Evolutionary conservation across 2,797 vertebrate genomes (phyloP).

Genomic region (Bufotes viridis): DNA sequence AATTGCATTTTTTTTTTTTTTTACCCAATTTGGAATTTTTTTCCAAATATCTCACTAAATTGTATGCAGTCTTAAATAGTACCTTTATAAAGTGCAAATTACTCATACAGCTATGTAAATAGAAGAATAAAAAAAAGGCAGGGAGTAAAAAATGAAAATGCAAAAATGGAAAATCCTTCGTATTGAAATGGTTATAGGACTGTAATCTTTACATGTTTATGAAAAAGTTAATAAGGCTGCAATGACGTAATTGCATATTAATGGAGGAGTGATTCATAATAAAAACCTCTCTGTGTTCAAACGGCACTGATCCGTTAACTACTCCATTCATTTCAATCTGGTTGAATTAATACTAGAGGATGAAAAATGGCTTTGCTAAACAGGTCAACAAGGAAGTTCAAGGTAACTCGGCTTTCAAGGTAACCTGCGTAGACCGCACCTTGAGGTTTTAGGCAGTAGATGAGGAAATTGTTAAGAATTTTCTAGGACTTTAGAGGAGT

Average conservation of each 20-base stretch:
- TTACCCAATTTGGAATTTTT: too few relatives aligned
- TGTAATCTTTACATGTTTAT: not conserved
- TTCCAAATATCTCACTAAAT: too few relatives aligned
- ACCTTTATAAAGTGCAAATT: too few relatives aligned
- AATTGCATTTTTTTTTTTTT: too few relatives aligned
- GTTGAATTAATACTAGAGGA: slow-evolving; percentile 35
- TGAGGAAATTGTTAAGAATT: slow-evolving; percentile 10
- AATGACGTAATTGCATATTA: not conserved
- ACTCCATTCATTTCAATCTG: slow-evolving; percentile 42
- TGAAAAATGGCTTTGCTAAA: slow-evolving; percentile 40
- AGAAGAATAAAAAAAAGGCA: too few relatives aligned
- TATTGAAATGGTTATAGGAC: not conserved
- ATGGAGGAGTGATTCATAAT: slow-evolving; percentile 43
- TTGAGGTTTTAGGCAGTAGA: slow-evolving; percentile 1
- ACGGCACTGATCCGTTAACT: slow-evolving; percentile 34
- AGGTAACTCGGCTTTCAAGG: slow-evolving; percentile 37
- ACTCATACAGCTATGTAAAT: too few relatives aligned
- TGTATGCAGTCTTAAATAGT: too few relatives aligned
- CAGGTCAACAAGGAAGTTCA: slow-evolving; percentile 46
- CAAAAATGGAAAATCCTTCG: too few relatives aligned
- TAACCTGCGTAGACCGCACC: slow-evolving; percentile 16
- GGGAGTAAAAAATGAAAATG: too few relatives aligned
- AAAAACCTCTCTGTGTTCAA: slow-evolving; percentile 19
- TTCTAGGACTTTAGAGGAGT: slow-evolving; percentile 8
- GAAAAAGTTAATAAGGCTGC: slow-evolving; percentile 20